Evolutionary conservation across 2,888 invertebrate species (phyloP), one percentile per base, ranked within the genome.

Genomic region (Troides helena): DNA sequence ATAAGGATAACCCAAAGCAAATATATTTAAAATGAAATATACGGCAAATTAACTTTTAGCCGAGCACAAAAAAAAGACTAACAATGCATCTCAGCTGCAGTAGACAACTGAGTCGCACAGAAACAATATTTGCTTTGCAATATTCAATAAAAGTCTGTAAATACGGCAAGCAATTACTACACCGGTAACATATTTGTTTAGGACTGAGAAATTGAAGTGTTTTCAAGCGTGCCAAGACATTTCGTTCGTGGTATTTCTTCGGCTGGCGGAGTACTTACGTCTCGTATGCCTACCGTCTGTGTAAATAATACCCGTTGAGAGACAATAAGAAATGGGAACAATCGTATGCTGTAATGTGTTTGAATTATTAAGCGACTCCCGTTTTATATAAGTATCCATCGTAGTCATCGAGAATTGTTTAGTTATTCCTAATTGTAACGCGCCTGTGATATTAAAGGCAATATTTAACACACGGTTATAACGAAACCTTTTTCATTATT

Each of bases 81-180:
- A 73, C 73, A 74, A 71, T 74, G 73, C 78, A 85, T 80, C 85
- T 78, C 86, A 84, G 88, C 86, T 89, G 90, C 85, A 89, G 87
- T 88, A 85, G 85, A 86, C 86, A 89, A 86, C 80, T 84, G 89
- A 91, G 86, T 90, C 88, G 86, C 89, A 81, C 83, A 88, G 85
- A 86, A 85, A 87, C 86, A 92, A 92, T 90, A 92, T 92, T 92
- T 89, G 86, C 85, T 83, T 85, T 81, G 83, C 85, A 84, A 90
- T 91, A 90, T 85, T 91, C 90, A 90, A 92, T 92, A 92, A 92
- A 92, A 92, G 87, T 85, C 82, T 83, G 91, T 88, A 90, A 91
- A 92, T 85, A 91, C 83, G 78, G 85, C 82, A 81, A 89, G 90
- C 92, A 92, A 92, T 92, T 92, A 92, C 89, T 86, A 85, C 85